Evolutionary conservation across 1,140 invertebrate species (phyloP).

Genomic region (Drosophila asahinai): DNA sequence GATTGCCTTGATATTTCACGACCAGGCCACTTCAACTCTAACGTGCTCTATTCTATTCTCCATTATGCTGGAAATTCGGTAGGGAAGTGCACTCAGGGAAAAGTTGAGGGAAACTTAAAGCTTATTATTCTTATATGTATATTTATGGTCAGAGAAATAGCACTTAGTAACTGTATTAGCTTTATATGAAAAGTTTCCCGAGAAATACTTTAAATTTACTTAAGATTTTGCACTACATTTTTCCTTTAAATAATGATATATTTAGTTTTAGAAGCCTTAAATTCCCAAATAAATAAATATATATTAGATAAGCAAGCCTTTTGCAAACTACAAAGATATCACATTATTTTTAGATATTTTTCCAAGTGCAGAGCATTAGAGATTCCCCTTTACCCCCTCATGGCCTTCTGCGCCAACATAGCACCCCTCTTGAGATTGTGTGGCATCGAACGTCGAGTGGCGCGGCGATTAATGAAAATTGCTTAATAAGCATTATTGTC

Average conservation of each 20-base stretch:
- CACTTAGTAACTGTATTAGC: no score
- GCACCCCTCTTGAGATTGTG: constrained; percentile 63
- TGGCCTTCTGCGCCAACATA: constrained; percentile 5
- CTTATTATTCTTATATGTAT: no score
- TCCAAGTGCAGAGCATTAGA: background rate
- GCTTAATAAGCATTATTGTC: constrained; percentile 84
- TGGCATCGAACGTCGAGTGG: constrained; percentile 73
- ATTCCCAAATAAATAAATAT: background rate
- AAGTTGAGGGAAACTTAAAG: no score
- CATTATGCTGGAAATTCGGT: constrained; percentile 24
- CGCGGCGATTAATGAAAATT: constrained; percentile 80
- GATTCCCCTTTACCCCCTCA: background rate
- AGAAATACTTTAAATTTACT: background rate
- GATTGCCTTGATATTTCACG: constrained; percentile 68
- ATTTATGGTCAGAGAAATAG: background rate
- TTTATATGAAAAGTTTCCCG: no score
- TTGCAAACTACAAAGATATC: background rate
- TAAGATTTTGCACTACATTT: no score
- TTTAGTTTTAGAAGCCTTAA: no score
- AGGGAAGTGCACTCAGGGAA: constrained; percentile 9
- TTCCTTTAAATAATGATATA: no score
- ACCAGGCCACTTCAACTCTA: constrained; percentile 55
- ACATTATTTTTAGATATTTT: background rate
- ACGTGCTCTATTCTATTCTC: constrained; percentile 34
- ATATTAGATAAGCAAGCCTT: background rate